phyloP scores from a whole-genome alignment of 1,140 invertebrate genomes.

The Octopus sinensis region DNA sequence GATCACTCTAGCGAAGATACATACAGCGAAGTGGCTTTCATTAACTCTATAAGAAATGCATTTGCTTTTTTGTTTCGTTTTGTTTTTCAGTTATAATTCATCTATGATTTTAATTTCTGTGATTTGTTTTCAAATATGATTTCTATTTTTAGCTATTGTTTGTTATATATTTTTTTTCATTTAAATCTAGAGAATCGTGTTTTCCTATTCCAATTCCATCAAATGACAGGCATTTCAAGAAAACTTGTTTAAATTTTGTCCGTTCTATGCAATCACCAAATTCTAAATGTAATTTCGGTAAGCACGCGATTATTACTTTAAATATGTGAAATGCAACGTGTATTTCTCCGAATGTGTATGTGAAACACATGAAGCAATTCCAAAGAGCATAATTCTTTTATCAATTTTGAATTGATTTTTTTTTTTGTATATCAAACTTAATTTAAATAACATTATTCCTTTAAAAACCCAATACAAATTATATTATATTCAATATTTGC shows the following conservation, averaged over 20 bases:
- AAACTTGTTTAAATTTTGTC: slow-evolving; percentile 63
- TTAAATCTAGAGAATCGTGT: slow-evolving; percentile 59
- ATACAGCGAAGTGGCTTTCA: no score
- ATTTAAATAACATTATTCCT: no score
- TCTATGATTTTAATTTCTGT: neutral
- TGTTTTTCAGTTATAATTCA: neutral
- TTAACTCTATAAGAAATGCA: no score
- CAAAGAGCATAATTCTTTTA: neutral
- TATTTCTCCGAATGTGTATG: no score
- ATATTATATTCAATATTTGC: no score
- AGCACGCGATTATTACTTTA: neutral
- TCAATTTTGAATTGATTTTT: neutral
- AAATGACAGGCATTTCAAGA: slow-evolving; percentile 79
- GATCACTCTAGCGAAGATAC: no score
- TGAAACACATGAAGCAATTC: no score
- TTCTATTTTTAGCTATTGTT: no score
- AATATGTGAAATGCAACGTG: no score
- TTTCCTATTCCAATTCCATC: slow-evolving; percentile 86
- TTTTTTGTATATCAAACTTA: neutral
- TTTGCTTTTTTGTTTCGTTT: neutral
- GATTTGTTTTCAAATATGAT: no score
- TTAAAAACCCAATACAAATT: no score
- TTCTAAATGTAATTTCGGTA: slow-evolving; percentile 15
- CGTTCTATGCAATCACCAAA: slow-evolving; percentile 63
- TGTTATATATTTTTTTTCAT: neutral